A percentile compares a stretch with the other conserved stretches of the same genome.
phyloP scores from a whole-genome alignment of 1,140 invertebrate genomes.

The Eumeta japonica region DNA sequence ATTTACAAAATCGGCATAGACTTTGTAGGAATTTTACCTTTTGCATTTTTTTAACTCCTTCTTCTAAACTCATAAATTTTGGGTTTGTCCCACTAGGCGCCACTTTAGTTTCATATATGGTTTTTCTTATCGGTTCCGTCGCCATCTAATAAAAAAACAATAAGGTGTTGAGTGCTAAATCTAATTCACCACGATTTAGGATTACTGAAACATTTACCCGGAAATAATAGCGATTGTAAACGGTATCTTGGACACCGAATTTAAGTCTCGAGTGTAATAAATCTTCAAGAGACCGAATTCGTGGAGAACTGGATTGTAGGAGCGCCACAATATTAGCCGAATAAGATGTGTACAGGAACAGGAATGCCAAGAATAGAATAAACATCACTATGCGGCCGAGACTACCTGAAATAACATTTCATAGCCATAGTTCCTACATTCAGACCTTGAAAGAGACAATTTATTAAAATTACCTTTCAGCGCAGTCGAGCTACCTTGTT shows the following conservation, averaged over 20 bases:
- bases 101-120: conserved; percentile 63
- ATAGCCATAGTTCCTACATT: background rate
- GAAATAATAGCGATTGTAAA: conserved; percentile 66
- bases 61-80: conserved; percentile 58
- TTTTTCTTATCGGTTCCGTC: conserved; percentile 60
- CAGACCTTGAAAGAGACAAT: background rate
- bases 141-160: conserved; percentile 48
- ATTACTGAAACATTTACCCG: conserved; percentile 45
- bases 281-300: conserved; percentile 60
- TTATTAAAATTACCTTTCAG: conserved; percentile 35
- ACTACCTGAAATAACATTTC: conserved; percentile 23
- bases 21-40: conserved; percentile 30
- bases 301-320: conserved; percentile 62
- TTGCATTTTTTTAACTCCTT: conserved; percentile 59
- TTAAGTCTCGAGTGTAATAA: conserved; percentile 61
- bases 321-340: conserved; percentile 68
- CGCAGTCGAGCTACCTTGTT: conserved; percentile 56
- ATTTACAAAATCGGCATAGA: background rate
- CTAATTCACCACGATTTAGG: conserved; percentile 1
- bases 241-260: conserved; percentile 61
- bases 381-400: conserved; percentile 56
- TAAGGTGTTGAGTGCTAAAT: too few species aligned
- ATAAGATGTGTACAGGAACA: conserved; percentile 63
- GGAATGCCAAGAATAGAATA: conserved; percentile 52
- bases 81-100: conserved; percentile 53